These are phyloP conservation scores for Phrynocephalus vlangalii DNA, from an alignment of 2,797 vertebrate genomes.

Conservation along the genomic window DNA sequence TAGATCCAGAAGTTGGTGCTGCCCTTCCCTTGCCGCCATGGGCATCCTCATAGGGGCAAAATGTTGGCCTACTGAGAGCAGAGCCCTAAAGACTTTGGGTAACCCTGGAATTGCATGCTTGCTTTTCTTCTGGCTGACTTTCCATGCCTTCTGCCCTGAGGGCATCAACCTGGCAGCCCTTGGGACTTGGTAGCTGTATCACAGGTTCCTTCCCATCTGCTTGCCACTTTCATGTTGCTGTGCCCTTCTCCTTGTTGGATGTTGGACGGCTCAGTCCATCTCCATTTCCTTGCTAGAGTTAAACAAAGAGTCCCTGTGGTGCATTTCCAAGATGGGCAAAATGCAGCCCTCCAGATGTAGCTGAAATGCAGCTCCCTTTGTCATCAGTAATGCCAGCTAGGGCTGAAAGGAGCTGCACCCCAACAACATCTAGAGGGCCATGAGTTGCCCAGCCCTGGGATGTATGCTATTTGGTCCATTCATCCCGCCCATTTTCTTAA, in stretches of 20 bases:
- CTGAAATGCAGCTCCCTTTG: too few species aligned
- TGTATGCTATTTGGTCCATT: neutral
- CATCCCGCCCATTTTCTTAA: neutral
- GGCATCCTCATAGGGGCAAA: neutral
- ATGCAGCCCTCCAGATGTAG: too few species aligned
- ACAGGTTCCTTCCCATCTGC: neutral
- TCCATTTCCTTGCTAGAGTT: neutral
- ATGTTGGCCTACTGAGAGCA: too few species aligned
- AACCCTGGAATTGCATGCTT: neutral
- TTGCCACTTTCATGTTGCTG: neutral
- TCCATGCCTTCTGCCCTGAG: too few species aligned
- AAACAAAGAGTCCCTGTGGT: neutral
- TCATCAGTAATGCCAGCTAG: too few species aligned
- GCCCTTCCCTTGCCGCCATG: neutral
- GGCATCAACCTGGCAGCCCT: neutral
- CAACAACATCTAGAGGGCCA: too few species aligned
- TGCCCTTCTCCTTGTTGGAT: neutral
- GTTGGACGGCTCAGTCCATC: neutral
- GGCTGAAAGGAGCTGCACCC: too few species aligned
- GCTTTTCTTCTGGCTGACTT: neutral
- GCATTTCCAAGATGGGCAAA: neutral
- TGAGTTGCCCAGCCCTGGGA: too few species aligned
- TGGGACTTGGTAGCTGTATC: neutral
- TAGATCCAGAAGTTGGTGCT: neutral
- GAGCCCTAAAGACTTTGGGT: too few species aligned